These are phyloP conservation scores for Ptychadena robeensis DNA, from an alignment of 2,797 vertebrate genomes.

Conservation along the genomic window DNA sequence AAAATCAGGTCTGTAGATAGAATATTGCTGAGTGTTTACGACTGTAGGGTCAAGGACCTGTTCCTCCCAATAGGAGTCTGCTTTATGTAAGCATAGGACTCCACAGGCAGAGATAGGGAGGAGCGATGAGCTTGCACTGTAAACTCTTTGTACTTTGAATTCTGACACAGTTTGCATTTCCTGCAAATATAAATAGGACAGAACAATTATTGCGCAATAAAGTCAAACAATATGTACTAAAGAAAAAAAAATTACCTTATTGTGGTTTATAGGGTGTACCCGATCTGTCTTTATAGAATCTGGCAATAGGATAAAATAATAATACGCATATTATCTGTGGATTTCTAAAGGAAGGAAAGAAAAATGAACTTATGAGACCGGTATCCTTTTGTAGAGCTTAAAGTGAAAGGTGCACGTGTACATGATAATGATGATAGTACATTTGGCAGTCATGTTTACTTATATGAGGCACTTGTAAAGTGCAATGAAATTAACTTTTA, in stretches of 20 bases:
- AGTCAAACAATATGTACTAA: background rate
- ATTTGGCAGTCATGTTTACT: background rate
- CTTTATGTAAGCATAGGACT: background rate
- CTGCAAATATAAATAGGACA: slow-evolving; percentile 33
- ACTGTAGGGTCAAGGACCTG: background rate
- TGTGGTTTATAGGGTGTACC: background rate
- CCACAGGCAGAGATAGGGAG: slow-evolving; percentile 11
- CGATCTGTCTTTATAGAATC: background rate
- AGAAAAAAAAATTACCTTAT: background rate
- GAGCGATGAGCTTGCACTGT: background rate
- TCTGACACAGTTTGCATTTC: slow-evolving; percentile 50
- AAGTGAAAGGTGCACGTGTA: background rate
- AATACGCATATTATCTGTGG: background rate
- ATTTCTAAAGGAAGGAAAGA: background rate
- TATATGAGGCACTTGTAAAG: background rate
- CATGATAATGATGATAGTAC: background rate
- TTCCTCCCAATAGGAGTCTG: background rate
- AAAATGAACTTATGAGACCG: background rate
- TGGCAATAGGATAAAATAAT: background rate
- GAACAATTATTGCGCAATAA: background rate
- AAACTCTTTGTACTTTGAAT: slow-evolving; percentile 55
- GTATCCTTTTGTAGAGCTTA: background rate
- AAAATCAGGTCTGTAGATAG: slow-evolving; percentile 6
- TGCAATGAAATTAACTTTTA: background rate
- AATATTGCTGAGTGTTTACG: background rate